Base-by-base conservation (phyloP, 1,140 invertebrate species). In the Drosophila micromelanica region DNA sequence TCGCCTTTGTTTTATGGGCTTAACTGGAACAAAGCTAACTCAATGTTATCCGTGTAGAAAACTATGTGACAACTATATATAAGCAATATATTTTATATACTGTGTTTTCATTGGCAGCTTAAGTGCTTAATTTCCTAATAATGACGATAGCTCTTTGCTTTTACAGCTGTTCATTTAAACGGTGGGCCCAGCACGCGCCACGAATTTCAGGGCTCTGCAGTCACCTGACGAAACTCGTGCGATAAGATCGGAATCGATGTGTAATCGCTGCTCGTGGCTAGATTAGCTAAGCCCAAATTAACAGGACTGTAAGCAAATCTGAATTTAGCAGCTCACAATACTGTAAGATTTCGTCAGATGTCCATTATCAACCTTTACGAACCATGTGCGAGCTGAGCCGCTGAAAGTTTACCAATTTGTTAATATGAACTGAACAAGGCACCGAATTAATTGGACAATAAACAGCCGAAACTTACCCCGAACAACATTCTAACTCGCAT, bases 211-310 rank as follows among this genome's bases (percentile, higher is more conserved):
- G 30, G 38, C 5, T 17, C 40, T 12, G 23, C 6, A 37, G 63
- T 70, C 67, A 70, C 32, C 32, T 70, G 49, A 70, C 49, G 15
- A 52, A 15, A n/a, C 54, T 38, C 5, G 11, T 0, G 2, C 13
- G 67, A 70, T 63, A 55, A 70, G 59, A 70, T 70, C 49, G 38
- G 12, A 51, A 38, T 17, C 51, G n/a, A 15, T 42, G n/a, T 27
- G 54, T 52, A 27, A 20, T 20, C 27, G 5, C 9, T 52, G 15
- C 49, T 52, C 15, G 49, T 27, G 20, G n/a, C n/a, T 54, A 65
- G 52, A 56, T 65, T 65, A 48, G 51, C 62, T 15, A 12, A 45
- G 5, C 17, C 8, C 11, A 13, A 54, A 38, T 38, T 17, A 23
- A 9, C 17, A 5, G 2, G 27, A 6, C 30, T n/a, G 27, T 48